Evolutionary conservation across 2,113 vertebrate genomes (phyloP).

Genomic region (Riparia riparia): DNA sequence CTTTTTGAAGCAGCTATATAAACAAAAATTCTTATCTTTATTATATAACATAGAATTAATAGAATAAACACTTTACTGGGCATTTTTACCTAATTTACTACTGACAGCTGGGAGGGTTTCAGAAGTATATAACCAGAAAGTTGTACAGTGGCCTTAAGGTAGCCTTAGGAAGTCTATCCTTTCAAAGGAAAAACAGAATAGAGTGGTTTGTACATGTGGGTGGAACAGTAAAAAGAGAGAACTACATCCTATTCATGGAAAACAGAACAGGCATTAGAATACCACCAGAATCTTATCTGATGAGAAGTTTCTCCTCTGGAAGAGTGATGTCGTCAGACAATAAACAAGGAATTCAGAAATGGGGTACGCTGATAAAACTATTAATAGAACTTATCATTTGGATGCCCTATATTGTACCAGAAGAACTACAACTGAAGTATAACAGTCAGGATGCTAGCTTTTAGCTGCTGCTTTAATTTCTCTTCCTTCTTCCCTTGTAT

Average conservation of each 20-base stretch:
- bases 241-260: background rate
- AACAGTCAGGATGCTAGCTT: background rate
- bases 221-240: background rate
- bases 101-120: background rate
- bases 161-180: background rate
- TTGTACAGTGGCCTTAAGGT: background rate
- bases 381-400: background rate
- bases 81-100: background rate
- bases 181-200: background rate
- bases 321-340: background rate
- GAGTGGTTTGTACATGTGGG: fast-evolving
- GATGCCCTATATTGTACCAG: background rate
- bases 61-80: background rate
- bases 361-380: background rate
- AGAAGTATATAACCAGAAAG: background rate
- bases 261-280: background rate
- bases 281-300: background rate
- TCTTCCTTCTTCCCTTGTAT: background rate
- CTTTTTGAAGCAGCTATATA: background rate
- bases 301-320: background rate
- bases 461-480: background rate
- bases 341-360: background rate
- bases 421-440: background rate
- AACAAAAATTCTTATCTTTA: background rate
- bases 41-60: background rate